Base-by-base conservation (phyloP, 2,113 vertebrate species). In the Sylvietta virens region DNA sequence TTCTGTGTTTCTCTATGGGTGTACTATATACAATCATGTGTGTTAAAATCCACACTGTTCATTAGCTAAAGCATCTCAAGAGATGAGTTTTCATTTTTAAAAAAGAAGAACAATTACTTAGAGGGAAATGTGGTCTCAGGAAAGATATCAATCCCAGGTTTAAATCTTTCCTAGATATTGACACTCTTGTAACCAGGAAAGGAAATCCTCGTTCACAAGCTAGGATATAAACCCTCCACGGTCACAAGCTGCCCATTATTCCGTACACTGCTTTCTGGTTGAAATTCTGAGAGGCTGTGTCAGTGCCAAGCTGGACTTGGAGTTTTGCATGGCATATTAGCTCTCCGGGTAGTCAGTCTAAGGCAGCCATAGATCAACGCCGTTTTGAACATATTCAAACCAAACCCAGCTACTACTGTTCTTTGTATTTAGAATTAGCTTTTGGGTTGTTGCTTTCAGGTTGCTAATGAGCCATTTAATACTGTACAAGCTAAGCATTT, bases 361-460 rank as follows among this genome's bases (percentile, higher is more conserved):
- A 65, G 15, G 7, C 15, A 44, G 44, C 33, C 31, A 16, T 62
- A 62, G 60, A 51, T 89, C 56, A 86, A 26, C 70, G n/a, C 44
- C 39, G 77, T 6, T 72, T 79, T 76, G 81, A 94, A 93, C 13
- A 33, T 30, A 53, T 70, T 93, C 5, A 24, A 88, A n/a, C 19
- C 37, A 60, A 81, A 79, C 61, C 18, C 33, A 94, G 20, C 7
- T 6, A 70, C 26, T 45, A 45, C 57, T 80, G 27, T 93, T 67
- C 86, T 86, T 94, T 78, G 70, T 87, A 77, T 90, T 94, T 94
- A 66, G 26, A 95, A 89, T 95, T 85, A 90, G 72, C 31, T 95
- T 92, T 92, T 58, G 28, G 5, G 13, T 56, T 74, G 33, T 67
- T 74, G 15, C 37, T 87, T 85, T 88, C 64, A 72, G 78, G 71